Evolutionary conservation across 2,797 vertebrate species (phyloP).

Genomic region (Semotilus atromaculatus): DNA sequence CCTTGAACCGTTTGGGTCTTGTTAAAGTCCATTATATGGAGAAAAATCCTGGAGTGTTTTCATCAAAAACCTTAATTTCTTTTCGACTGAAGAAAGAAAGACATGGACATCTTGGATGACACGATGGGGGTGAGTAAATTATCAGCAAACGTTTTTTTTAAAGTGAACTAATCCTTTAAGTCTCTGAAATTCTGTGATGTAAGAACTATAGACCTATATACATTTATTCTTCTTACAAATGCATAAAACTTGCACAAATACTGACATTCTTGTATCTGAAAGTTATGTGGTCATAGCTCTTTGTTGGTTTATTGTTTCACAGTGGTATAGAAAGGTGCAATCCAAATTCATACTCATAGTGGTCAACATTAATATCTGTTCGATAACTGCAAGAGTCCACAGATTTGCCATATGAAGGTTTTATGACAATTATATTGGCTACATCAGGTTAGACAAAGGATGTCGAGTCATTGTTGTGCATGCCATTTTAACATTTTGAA

Average conservation of each 20-base stretch:
- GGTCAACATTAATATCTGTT: neutral
- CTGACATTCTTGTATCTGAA: neutral
- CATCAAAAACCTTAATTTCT: too few species aligned
- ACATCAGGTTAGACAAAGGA: neutral
- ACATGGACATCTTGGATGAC: too few species aligned
- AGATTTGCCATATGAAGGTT: neutral
- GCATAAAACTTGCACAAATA: neutral
- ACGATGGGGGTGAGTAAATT: too few species aligned
- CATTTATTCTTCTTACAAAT: neutral
- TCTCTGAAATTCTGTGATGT: neutral
- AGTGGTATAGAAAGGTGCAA: neutral
- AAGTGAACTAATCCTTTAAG: too few species aligned
- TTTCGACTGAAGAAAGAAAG: too few species aligned
- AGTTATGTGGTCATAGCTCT: neutral
- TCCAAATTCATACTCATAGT: neutral
- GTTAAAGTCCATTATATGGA: too few species aligned
- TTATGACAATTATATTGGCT: slow-evolving; percentile 1
- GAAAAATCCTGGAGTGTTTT: too few species aligned
- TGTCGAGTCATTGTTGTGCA: neutral
- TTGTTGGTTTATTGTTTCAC: neutral
- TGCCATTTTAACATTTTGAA: neutral
- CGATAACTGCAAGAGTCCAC: neutral
- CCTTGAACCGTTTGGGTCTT: too few species aligned
- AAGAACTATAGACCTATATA: neutral
- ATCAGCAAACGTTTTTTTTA: too few species aligned